Evolutionary conservation across 2,888 invertebrate genomes (phyloP), one percentile per base, ranked within the genome.

Genomic region (Catocala fraxini): DNA sequence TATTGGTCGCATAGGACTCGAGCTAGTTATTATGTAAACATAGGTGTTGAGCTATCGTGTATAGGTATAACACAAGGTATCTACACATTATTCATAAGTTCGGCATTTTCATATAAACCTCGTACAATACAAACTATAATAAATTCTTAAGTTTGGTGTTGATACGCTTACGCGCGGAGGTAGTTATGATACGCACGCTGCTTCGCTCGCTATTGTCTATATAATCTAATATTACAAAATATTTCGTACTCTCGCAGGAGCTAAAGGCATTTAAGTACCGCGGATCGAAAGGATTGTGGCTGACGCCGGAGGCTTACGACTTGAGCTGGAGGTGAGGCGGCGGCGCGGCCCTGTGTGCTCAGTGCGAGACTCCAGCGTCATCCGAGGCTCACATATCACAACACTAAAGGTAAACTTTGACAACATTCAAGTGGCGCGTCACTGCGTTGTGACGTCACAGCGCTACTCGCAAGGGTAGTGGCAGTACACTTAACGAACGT

Each of bases 111-210:
- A 25, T 39, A 43, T 43, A 43, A 43, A 43, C 43, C 43, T 43
- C 47, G 9, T 25, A 47, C 53, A 59, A 57, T 63, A 56, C 41
- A 70, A 70, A 59, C 62, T 63, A 71, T 61, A 59, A 57, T 77
- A 72, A 75, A 78, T 73, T 78, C 71, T 73, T 66, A 64, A 67
- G 66, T 66, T 82, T 81, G 81, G 79, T 83, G 81, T 81, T 74
- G 64, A 63, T 59, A 74, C 73, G 73, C 74, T 54, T 64, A 52
- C 56, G 71, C 73, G 72, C 66, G 71, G 83, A 82, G 83, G 80
- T 80, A 83, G 77, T 73, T 80, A 59, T 46, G 56, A 70, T 69
- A 65, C 55, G 59, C 61, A 61, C 56, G 53, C 55, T 63, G 63
- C 63, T 56, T 69, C 56, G 35, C 43, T 48, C 69, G 59, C 73